Conservation (phyloP, 2,797 vertebrate species). For the Myripristis jacobus region DNA sequence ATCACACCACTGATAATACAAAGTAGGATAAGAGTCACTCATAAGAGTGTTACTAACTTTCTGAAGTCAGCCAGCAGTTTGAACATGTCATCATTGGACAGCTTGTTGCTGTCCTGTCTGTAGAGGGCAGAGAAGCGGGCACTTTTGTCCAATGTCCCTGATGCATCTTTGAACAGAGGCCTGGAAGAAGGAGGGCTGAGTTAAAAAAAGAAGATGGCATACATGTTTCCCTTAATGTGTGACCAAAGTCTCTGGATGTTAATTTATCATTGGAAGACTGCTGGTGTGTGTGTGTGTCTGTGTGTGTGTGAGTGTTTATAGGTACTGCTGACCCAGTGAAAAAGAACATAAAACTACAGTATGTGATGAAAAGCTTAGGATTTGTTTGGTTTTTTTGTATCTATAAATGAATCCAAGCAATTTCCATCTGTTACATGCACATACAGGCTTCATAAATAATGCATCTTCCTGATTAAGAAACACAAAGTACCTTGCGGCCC, state of each 20-base stretch:
- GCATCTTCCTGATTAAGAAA: too few relatives aligned
- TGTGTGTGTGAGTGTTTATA: not conserved
- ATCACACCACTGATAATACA: not conserved
- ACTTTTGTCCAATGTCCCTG: conserved; percentile 87
- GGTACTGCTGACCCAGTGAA: not conserved
- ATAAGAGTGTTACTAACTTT: conserved; percentile 83
- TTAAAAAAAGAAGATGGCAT: not conserved
- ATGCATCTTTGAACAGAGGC: conserved; percentile 87
- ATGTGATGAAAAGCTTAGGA: not conserved
- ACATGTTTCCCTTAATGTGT: not conserved
- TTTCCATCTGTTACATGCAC: not conserved
- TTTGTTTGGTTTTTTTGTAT: not conserved
- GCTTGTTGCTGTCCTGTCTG: conserved; percentile 90
- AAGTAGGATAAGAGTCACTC: not conserved
- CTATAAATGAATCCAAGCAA: not conserved
- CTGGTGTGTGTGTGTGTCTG: not conserved
- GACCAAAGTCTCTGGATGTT: not conserved
- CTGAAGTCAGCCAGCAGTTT: conserved; percentile 90
- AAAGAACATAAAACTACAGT: not conserved
- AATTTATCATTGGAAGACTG: not conserved
- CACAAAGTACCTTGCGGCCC: conserved; percentile 92
- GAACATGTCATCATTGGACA: conserved; percentile 91
- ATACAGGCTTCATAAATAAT: not conserved
- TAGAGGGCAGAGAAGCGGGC: conserved; percentile 89
- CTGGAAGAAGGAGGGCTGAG: conserved; percentile 72